Base-by-base conservation (phyloP, 2,113 vertebrate genomes). In the Fukomys damarensis region DNA sequence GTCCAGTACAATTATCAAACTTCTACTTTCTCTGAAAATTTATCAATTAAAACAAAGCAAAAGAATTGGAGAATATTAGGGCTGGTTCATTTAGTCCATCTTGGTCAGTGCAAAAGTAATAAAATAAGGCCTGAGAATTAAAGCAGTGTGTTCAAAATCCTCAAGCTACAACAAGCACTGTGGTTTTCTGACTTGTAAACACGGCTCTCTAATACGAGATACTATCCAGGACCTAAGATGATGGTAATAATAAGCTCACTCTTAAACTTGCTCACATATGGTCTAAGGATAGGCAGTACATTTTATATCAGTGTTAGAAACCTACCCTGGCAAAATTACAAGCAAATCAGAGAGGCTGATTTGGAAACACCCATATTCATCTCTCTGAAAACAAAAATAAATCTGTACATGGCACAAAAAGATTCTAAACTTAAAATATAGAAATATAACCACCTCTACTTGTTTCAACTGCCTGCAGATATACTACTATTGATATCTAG, bases 101-200 rank as follows among this genome's bases (percentile, higher is more conserved):
- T 91, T 95, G 13, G 59, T 94, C 41, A 52, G 13, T 79, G 76
- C 28, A 76, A 93, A 91, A 86, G 46, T 86, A 28, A 7, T 43
- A 7, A 95, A 89, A 38, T 72, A 93, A 94, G 81, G n/a, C 11
- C 56, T 93, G 81, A 83, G 58, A 82, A 24, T 77, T 80, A 66
- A 94, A 63, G 3, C 76, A 61, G 66, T 77, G 82, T 54, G 38
- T 89, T 79, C 32, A 89, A 76, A 96, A 82, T 82, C 65, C n/a
- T 7, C 35, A 43, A 19, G 5, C 5, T 46, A 90, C 81, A 63
- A 17, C 17, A 30, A 87, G 22, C 81, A 85, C 24, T 22, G 6
- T 41, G 54, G 87, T 20, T 30, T 86, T 26, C 49, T 65, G 54
- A 43, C 30, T 68, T 14, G 22, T 32, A 49, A 66, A 41, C 2